Evolutionary conservation across 2,888 invertebrate species (phyloP).

Genomic region (Panopea generosa): DNA sequence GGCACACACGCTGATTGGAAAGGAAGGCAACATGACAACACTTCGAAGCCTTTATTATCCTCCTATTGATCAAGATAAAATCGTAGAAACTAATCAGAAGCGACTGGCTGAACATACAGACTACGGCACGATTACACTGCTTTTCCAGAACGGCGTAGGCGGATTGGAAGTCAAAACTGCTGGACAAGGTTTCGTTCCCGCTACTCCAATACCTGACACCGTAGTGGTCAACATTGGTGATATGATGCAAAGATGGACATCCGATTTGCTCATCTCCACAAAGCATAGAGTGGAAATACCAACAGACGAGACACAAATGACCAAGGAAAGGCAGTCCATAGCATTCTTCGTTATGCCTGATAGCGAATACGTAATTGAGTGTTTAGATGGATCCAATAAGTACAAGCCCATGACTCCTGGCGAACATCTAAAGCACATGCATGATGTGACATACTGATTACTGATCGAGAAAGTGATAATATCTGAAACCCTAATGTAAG

Average conservation of each 20-base stretch:
- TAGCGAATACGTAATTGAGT: constrained; percentile 62
- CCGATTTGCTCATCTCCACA: constrained; percentile 89
- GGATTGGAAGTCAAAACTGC: constrained; percentile 87
- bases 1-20: constrained; percentile 21
- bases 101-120: constrained; percentile 71
- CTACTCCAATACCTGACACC: constrained; percentile 91
- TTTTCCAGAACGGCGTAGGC: constrained; percentile 67
- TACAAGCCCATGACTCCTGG: constrained; percentile 65
- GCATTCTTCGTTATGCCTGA: constrained; percentile 70
- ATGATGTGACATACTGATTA: too few species aligned
- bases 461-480: too few species aligned
- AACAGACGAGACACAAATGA: constrained; percentile 31
- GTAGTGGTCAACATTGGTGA: constrained; percentile 92
- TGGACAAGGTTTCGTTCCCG: constrained; percentile 90
- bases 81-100: constrained; percentile 60
- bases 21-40: constrained; percentile 12
- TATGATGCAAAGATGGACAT: constrained; percentile 91
- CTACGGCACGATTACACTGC: constrained; percentile 63
- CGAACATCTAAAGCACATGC: constrained; percentile 53
- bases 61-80: constrained; percentile 2
- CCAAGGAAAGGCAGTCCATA: constrained; percentile 61
- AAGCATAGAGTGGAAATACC: constrained; percentile 69
- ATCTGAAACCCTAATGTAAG: too few species aligned
- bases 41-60: constrained; percentile 30
- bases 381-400: constrained; percentile 70